Evolutionary conservation across 2,888 invertebrate species (phyloP).

Genomic region (Metellina segmentata): DNA sequence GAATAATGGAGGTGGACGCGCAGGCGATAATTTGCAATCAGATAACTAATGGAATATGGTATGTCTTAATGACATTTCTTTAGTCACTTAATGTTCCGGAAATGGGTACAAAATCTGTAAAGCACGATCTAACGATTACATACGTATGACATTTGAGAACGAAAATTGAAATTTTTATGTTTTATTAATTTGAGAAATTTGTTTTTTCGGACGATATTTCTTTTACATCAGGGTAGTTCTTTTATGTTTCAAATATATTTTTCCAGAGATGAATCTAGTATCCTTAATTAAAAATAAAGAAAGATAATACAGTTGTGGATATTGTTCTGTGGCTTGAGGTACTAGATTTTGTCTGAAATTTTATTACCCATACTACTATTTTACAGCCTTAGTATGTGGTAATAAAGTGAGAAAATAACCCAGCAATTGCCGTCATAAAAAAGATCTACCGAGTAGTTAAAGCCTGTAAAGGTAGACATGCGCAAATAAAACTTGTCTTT

Average conservation of each 20-base stretch:
- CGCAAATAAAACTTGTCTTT: constrained; percentile 50
- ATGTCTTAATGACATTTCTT: not conserved
- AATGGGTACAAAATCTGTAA: no score
- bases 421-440: constrained; percentile 54
- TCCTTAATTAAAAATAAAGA: no score
- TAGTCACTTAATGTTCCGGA: not conserved
- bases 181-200: not conserved
- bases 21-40: not conserved
- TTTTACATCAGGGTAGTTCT: no score
- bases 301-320: no score
- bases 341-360: constrained; percentile 27
- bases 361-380: constrained; percentile 19
- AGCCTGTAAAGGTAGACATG: constrained; percentile 38
- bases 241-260: no score
- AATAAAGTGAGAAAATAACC: constrained; percentile 56
- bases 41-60: not conserved
- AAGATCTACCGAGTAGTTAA: constrained; percentile 54
- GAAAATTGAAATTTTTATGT: not conserved
- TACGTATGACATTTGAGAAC: not conserved
- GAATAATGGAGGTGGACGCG: not conserved
- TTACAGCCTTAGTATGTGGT: constrained; percentile 50
- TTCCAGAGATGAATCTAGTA: no score
- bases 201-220: not conserved
- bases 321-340: not conserved
- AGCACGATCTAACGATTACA: no score